Conservation (phyloP, 2,113 vertebrate species). For the Dicerorhinus sumatrensis region DNA sequence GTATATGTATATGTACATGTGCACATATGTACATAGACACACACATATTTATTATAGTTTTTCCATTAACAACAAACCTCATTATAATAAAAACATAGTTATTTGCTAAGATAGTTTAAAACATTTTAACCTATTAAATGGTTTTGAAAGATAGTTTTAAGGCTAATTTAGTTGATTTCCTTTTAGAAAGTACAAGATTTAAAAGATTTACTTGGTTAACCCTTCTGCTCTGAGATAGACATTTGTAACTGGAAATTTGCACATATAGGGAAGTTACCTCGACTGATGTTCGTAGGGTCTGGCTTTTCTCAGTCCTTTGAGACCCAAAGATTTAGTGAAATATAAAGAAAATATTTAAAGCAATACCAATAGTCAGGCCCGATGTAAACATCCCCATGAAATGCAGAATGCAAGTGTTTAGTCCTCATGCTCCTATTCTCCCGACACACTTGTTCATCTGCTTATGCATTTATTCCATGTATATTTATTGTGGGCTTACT, state of each 20-base stretch:
- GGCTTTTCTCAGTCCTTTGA: neutral
- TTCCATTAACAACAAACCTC: neutral
- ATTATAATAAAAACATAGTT: neutral
- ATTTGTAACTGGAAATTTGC: neutral
- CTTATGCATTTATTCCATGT: neutral
- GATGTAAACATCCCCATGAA: neutral
- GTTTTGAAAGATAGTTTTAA: neutral
- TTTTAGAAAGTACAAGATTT: neutral
- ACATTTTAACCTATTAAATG: neutral
- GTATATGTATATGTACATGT: neutral
- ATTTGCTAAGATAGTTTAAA: constrained; percentile 22
- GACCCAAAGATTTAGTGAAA: neutral
- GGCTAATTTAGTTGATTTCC: neutral
- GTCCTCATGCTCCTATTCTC: neutral
- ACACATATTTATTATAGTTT: neutral
- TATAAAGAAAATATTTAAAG: neutral
- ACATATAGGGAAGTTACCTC: neutral
- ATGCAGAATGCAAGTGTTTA: neutral
- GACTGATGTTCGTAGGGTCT: neutral
- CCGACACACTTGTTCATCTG: neutral
- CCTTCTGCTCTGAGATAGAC: neutral
- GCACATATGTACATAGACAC: neutral
- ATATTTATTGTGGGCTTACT: neutral
- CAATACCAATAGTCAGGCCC: neutral
- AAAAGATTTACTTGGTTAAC: neutral